phyloP scores from a whole-genome alignment of 2,888 invertebrate species.

The Catocala nupta region DNA sequence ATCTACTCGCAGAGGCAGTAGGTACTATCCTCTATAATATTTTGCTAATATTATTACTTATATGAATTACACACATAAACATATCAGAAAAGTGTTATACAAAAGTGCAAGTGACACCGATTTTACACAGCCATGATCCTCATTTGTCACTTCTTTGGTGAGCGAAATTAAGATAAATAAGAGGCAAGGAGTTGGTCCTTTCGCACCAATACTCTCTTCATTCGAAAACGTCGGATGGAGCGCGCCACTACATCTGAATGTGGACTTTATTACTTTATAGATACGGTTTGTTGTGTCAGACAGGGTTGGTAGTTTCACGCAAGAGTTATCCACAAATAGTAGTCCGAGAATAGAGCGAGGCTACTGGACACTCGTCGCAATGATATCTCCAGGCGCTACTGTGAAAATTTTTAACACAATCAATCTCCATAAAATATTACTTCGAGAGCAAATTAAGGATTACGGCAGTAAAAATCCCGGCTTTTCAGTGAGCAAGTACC shows the following conservation, averaged over 20 bases:
- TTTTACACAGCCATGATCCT: conserved; percentile 72
- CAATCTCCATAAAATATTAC: conserved; percentile 36
- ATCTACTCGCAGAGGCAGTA: too few species aligned
- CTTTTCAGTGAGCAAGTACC: too few species aligned
- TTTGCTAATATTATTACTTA: too few species aligned
- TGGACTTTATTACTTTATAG: conserved; percentile 61
- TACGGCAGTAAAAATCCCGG: too few species aligned
- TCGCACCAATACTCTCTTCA: conserved; percentile 64
- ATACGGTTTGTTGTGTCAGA: conserved; percentile 71
- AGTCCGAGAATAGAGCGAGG: conserved; percentile 86
- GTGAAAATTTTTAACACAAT: conserved; percentile 63
- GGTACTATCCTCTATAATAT: too few species aligned
- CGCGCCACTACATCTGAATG: conserved; percentile 51
- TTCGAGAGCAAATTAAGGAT: background rate
- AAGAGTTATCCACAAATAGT: conserved; percentile 85
- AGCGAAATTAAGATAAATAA: conserved; percentile 85
- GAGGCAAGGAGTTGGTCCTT: conserved; percentile 82
- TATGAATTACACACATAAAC: conserved; percentile 49
- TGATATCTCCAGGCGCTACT: conserved; percentile 77
- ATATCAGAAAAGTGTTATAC: conserved; percentile 56
- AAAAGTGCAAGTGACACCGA: conserved; percentile 64
- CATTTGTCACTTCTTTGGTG: conserved; percentile 79
- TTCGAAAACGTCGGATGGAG: conserved; percentile 63
- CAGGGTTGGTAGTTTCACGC: conserved; percentile 70
- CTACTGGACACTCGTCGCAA: conserved; percentile 81